These are phyloP conservation scores for Antheraea mylitta DNA, from an alignment of 1,140 invertebrate species.

Conservation along the genomic window DNA sequence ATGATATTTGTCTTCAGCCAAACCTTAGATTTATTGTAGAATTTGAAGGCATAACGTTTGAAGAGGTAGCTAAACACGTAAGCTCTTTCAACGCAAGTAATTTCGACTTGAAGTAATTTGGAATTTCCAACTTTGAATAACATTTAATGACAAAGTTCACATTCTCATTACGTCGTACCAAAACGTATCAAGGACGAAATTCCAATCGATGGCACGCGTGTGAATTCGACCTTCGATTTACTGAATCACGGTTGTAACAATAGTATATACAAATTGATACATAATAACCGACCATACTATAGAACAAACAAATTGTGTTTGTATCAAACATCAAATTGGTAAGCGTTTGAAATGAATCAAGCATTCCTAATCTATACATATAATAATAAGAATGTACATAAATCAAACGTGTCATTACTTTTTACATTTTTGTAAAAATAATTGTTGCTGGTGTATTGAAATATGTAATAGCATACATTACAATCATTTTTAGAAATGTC, in stretches of 20 bases:
- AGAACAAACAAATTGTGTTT: neutral
- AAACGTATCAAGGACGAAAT: conserved; percentile 1
- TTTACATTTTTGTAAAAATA: too few species aligned
- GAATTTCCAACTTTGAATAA: neutral
- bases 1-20: too few species aligned
- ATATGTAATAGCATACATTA: too few species aligned
- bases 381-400: too few species aligned
- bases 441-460: too few species aligned
- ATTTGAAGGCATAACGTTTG: neutral
- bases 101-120: neutral
- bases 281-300: neutral
- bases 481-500: too few species aligned
- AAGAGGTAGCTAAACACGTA: neutral
- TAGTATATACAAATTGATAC: neutral
- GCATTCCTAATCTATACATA: too few species aligned
- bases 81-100: neutral
- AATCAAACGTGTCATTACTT: too few species aligned
- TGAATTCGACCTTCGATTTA: neutral
- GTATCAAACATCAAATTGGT: neutral
- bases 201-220: neutral
- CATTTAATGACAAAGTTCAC: neutral
- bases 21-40: too few species aligned
- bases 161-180: neutral
- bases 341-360: too few species aligned
- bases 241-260: neutral